Evolutionary conservation across 2,888 invertebrate species (phyloP).

Genomic region (Torymus tubicola): DNA sequence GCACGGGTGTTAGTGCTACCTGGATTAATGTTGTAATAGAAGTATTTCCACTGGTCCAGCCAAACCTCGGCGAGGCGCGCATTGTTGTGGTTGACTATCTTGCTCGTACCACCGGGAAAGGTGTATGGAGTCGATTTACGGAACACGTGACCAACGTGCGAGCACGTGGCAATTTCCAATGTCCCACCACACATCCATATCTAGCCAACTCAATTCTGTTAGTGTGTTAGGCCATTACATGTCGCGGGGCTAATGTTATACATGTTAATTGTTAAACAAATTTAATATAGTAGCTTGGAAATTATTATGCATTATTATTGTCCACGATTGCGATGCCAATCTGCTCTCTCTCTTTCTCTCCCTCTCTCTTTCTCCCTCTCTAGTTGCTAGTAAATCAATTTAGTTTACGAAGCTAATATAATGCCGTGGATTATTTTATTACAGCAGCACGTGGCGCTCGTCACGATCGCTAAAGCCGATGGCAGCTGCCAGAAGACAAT

Average conservation of each 20-base stretch:
- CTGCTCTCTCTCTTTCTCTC: not conserved
- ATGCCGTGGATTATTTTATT: slow-evolving; percentile 25
- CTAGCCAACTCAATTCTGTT: slow-evolving; percentile 80
- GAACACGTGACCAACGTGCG: slow-evolving; percentile 97
- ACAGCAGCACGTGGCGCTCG: not conserved
- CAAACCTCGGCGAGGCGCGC: slow-evolving; percentile 98
- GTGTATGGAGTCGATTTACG: slow-evolving; percentile 98
- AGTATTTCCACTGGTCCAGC: slow-evolving; percentile 99
- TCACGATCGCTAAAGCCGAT: not conserved
- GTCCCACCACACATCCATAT: slow-evolving; percentile 99
- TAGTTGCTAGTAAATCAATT: slow-evolving; percentile 22
- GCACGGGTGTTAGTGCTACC: slow-evolving; percentile 79
- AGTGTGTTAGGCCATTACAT: slow-evolving; percentile 62
- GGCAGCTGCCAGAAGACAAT: slow-evolving; percentile 6
- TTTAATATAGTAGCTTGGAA: not conserved
- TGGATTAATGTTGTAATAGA: slow-evolving; percentile 99
- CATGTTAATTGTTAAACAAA: slow-evolving; percentile 45
- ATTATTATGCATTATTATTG: not conserved
- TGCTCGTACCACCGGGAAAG: slow-evolving; percentile 97
- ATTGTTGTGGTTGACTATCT: slow-evolving; percentile 99
- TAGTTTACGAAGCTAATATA: slow-evolving; percentile 9
- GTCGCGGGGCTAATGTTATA: slow-evolving; percentile 35
- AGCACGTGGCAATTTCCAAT: slow-evolving; percentile 95
- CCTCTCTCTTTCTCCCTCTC: no score
- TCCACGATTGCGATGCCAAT: slow-evolving; percentile 19